Evolutionary conservation across 2,797 vertebrate genomes (phyloP).

Genomic region (Pteronotus mesoamericanus): DNA sequence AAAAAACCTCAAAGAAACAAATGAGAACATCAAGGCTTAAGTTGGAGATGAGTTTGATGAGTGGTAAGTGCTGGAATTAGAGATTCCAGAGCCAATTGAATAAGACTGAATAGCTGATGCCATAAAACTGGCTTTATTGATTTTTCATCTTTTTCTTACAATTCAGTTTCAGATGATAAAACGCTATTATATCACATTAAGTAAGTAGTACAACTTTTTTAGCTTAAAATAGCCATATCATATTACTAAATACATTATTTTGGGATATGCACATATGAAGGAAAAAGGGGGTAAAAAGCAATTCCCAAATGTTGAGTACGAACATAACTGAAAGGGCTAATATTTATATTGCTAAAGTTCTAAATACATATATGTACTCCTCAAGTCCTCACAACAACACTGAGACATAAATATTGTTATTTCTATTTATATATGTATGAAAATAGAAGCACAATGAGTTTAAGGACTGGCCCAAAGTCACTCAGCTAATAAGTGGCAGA

Average conservation of each 20-base stretch:
- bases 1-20: no score
- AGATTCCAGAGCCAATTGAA: neutral
- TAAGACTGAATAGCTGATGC: neutral
- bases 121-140: neutral
- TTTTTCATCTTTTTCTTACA: neutral
- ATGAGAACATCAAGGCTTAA: neutral
- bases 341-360: neutral
- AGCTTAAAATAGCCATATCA: neutral
- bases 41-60: neutral
- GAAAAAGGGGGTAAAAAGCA: neutral
- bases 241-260: neutral
- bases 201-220: neutral
- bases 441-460: neutral
- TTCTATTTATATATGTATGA: neutral
- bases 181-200: neutral
- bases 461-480: neutral
- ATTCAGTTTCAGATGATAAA: neutral
- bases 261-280: neutral
- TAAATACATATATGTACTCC: neutral
- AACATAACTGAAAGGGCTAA: neutral
- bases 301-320: neutral
- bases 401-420: neutral
- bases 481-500: neutral
- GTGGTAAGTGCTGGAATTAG: neutral
- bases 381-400: neutral